These are phyloP conservation scores for Malachius bipustulatus DNA, from an alignment of 2,888 invertebrate species.

Conservation along the genomic window DNA sequence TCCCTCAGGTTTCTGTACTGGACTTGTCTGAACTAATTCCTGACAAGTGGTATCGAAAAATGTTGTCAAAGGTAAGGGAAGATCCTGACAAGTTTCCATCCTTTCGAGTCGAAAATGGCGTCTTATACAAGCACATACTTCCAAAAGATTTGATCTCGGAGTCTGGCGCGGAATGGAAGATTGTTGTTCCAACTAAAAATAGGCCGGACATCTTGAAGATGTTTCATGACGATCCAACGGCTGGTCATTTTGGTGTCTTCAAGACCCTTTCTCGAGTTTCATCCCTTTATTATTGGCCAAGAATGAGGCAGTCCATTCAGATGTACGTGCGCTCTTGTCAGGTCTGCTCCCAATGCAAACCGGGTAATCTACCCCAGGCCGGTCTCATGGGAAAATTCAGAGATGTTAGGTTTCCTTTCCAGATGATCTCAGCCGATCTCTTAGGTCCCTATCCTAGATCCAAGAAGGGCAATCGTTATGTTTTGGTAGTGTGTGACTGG, in stretches of 20 bases:
- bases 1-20: background rate
- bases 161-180: constrained; percentile 17
- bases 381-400: too few species aligned
- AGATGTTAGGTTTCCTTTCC: too few species aligned
- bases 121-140: constrained; percentile 7
- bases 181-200: constrained; percentile 10
- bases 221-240: too few species aligned
- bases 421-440: too few species aligned
- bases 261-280: constrained; percentile 16
- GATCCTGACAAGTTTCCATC: constrained; percentile 13
- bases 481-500: too few species aligned
- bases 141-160: background rate
- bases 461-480: too few species aligned
- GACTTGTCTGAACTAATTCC: background rate
- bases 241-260: constrained; percentile 9
- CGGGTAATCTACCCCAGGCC: too few species aligned
- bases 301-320: background rate
- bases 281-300: constrained; percentile 8
- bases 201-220: too few species aligned
- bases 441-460: too few species aligned
- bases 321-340: constrained; percentile 5
- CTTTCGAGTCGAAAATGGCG: constrained; percentile 6
- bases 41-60: constrained; percentile 15
- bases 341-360: constrained; percentile 5
- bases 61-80: constrained; percentile 12